Conservation (phyloP, 2,888 invertebrate genomes). For the Archips crataeganus region DNA sequence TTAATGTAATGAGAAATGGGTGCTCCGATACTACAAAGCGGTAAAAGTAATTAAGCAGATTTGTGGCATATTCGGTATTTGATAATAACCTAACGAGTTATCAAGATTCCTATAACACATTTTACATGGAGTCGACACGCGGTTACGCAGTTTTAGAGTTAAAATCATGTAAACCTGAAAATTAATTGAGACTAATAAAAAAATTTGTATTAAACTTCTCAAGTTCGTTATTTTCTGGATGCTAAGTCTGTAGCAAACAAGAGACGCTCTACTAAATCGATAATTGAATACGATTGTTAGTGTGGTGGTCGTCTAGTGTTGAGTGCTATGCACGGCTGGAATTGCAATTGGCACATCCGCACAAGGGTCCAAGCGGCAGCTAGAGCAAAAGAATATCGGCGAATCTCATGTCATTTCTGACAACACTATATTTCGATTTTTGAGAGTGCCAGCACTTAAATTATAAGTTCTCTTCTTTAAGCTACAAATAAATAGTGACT, state of each 20-base stretch:
- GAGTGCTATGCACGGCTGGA: constrained; percentile 49
- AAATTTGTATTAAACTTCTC: too few relatives aligned
- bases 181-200: too few relatives aligned
- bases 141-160: too few relatives aligned
- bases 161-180: too few relatives aligned
- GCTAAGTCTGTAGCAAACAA: constrained; percentile 1
- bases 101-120: too few relatives aligned
- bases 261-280: constrained; percentile 53
- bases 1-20: background rate
- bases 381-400: background rate
- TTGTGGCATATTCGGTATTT: too few relatives aligned
- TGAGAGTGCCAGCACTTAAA: background rate
- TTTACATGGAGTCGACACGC: too few relatives aligned
- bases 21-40: background rate
- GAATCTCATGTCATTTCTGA: constrained; percentile 6
- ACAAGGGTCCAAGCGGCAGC: constrained; percentile 52
- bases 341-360: constrained; percentile 73
- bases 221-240: too few relatives aligned
- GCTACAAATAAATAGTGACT: background rate
- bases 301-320: constrained; percentile 57
- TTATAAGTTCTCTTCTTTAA: too few relatives aligned
- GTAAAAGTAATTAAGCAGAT: background rate
- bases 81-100: too few relatives aligned
- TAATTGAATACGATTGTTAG: constrained; percentile 67
- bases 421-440: background rate